A percentile compares a stretch with the other conserved stretches of the same genome.
Conservation (phyloP, 2,797 vertebrate genomes). For the Percopsis omiscomaycus region DNA sequence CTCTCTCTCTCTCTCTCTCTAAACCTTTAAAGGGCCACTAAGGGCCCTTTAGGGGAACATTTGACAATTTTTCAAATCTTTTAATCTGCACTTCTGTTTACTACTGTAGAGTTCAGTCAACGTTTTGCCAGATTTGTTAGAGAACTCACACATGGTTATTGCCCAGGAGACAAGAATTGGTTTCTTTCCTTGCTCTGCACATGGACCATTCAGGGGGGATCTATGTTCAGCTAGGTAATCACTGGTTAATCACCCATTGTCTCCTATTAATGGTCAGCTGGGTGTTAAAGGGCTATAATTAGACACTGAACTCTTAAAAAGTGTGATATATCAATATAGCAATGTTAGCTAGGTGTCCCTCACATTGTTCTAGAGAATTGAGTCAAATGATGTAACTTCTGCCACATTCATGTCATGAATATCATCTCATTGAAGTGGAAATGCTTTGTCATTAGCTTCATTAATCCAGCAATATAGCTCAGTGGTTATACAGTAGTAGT, state of each 20-base stretch:
- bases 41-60: slow-evolving; percentile 44
- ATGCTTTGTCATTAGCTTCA: slow-evolving; percentile 24
- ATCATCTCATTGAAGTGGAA: slow-evolving; percentile 40
- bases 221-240: slow-evolving; percentile 51
- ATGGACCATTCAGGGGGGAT: slow-evolving; percentile 19
- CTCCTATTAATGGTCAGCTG: slow-evolving; percentile 50
- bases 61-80: slow-evolving; percentile 24
- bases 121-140: slow-evolving; percentile 50
- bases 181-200: slow-evolving; percentile 44
- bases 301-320: slow-evolving; percentile 61
- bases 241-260: slow-evolving; percentile 58
- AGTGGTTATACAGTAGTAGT: not conserved
- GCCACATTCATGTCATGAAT: slow-evolving; percentile 41
- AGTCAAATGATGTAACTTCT: slow-evolving; percentile 43
- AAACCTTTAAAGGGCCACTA: slow-evolving; percentile 14
- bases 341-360: too few species aligned
- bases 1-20: slow-evolving; percentile 4
- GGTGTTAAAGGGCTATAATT: slow-evolving; percentile 66
- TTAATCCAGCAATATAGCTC: not conserved
- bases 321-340: slow-evolving; percentile 45
- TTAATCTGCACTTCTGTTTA: too few species aligned
- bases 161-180: slow-evolving; percentile 49
- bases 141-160: slow-evolving; percentile 33
- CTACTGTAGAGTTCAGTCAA: slow-evolving; percentile 38
- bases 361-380: not conserved